phyloP scores from a whole-genome alignment of 2,113 vertebrate species.

The Platichthys flesus region DNA sequence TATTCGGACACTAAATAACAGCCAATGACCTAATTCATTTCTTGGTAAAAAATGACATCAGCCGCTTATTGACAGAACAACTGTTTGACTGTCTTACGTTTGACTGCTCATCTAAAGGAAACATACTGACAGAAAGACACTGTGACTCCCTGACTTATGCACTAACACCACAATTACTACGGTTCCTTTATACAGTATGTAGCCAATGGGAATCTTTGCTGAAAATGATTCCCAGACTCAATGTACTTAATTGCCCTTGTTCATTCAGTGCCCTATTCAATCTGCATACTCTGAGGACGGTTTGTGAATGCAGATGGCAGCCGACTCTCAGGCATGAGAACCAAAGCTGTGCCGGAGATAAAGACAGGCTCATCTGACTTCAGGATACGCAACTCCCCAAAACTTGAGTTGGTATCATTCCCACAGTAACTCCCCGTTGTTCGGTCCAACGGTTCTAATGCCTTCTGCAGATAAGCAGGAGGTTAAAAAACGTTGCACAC shows the following conservation, averaged over 20 bases:
- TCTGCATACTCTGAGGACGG: constrained; percentile 47
- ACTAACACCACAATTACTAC: constrained; percentile 19
- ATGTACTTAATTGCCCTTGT: constrained; percentile 45
- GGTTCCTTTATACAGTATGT: constrained; percentile 38
- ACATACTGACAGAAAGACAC: not conserved
- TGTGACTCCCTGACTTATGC: constrained; percentile 10
- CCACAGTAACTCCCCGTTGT: constrained; percentile 44
- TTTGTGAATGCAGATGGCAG: constrained; percentile 58
- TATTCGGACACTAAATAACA: no score
- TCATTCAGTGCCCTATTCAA: constrained; percentile 62
- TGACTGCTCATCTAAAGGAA: constrained; percentile 8
- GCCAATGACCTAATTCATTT: not conserved
- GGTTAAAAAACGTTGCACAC: constrained; percentile 29
- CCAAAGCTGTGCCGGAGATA: constrained; percentile 49
- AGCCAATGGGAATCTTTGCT: constrained; percentile 49
- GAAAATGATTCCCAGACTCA: constrained; percentile 59
- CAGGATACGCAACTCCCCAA: constrained; percentile 40
- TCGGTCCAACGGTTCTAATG: constrained; percentile 28
- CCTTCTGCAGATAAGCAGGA: constrained; percentile 20
- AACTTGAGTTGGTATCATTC: constrained; percentile 59
- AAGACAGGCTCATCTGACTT: constrained; percentile 59
- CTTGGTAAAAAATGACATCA: constrained; percentile 22
- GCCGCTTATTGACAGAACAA: not conserved
- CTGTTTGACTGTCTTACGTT: constrained; percentile 10
- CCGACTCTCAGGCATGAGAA: constrained; percentile 55